Base-by-base conservation (phyloP, 1,140 invertebrate species). In the Pissodes strobi region DNA sequence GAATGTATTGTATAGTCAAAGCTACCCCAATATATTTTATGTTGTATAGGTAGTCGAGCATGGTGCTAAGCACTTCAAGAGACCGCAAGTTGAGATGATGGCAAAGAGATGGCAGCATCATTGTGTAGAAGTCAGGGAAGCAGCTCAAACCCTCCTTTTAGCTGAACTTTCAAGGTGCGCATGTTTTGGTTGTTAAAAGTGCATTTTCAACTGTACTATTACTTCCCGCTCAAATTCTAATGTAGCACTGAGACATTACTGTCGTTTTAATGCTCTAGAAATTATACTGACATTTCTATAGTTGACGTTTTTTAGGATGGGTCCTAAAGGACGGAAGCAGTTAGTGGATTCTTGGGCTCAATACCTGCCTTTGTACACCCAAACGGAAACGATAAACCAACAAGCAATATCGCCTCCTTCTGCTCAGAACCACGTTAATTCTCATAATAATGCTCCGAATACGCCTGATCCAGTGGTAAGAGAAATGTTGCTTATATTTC, bases 21-120 rank as follows among this genome's bases (percentile, higher is more conserved):
- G n/a, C n/a, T n/a, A n/a, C n/a, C n/a, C 2, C 10, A 21, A 48
- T 6, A 13, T 48, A 48, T 6, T 17, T 6, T 9, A 17, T 48
- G 6, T 8, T 27, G n/a, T 55, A 2, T 61, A 73, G 72, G 74
- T 78, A 3, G 71, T 76, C 0, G 70, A 71, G 66, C 67, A 83
- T 65, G 91, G 92, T 18, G 85, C 87, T 0, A 88, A 89, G 66
- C 86, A 86, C 52, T 98, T 95, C 75, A 94, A 97, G 76, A 84
- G 92, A 17, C 94, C 95, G 0, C 90, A 95, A 79, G 92, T 99
- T 0, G 97, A 99, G 79, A 95, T 98, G 87, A 86, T 99, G 82
- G 97, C 96, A 8, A 86, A 95, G 19, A 84, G 95, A 41, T 99
- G 97, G 97, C 97, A 99, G 79, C 97, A 99, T 82, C 91, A 97